Evolutionary conservation across 2,888 invertebrate genomes (phyloP).

Genomic region (Sylvicola cinctus): DNA sequence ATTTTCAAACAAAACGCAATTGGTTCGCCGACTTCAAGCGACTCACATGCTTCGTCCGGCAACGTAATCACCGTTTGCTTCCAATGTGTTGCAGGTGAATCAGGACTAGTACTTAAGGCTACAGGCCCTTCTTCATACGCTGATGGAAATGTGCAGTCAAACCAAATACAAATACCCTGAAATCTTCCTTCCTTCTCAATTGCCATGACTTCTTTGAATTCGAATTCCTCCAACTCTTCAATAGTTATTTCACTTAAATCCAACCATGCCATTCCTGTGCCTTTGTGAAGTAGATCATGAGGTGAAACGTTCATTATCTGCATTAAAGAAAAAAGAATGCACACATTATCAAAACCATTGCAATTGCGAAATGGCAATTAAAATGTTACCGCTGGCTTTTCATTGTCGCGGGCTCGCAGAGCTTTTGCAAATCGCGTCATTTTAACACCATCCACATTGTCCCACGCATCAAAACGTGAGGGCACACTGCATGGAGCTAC

Average conservation of each 20-base stretch:
- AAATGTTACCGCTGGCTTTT: constrained; percentile 47
- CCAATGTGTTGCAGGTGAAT: constrained; percentile 67
- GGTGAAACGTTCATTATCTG: constrained; percentile 28
- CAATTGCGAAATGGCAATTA: background rate
- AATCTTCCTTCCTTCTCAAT: constrained; percentile 30
- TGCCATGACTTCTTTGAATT: constrained; percentile 37
- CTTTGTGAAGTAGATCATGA: constrained; percentile 40
- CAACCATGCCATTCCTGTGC: constrained; percentile 42
- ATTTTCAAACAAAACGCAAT: constrained; percentile 47
- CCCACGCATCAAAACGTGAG: constrained; percentile 51
- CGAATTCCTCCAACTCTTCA: constrained; percentile 37
- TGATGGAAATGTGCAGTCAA: constrained; percentile 48
- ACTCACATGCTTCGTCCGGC: constrained; percentile 37
- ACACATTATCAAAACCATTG: background rate
- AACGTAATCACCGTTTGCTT: constrained; percentile 77
- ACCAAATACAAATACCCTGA: constrained; percentile 66
- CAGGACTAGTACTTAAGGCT: constrained; percentile 61
- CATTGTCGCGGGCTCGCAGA: constrained; percentile 37
- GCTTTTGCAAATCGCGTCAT: constrained; percentile 45
- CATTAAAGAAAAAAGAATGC: background rate
- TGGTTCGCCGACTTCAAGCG: constrained; percentile 30
- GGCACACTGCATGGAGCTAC: constrained; percentile 31
- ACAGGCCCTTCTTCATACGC: constrained; percentile 36
- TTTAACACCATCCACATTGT: constrained; percentile 55
- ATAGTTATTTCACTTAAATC: constrained; percentile 39